phyloP scores from a whole-genome alignment of 23 tunicate genomes.

The Ciona savignyi region DNA sequence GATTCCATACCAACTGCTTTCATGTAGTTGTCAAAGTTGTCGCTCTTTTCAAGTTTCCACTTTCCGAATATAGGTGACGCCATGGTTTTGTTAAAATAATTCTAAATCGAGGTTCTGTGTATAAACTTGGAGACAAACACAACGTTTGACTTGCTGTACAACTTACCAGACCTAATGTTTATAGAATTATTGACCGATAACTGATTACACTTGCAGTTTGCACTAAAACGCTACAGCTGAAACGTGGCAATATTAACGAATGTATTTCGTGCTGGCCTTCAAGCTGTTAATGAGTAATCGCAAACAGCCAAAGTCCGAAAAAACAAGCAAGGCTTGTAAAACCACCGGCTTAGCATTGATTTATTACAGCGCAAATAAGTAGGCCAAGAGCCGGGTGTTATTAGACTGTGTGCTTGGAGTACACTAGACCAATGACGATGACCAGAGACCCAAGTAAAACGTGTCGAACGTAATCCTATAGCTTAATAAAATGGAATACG shows the following conservation, averaged over 20 bases:
- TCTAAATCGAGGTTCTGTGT: not conserved
- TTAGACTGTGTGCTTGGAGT: too few relatives aligned
- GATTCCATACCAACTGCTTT: constrained; percentile 88
- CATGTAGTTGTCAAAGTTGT: constrained; percentile 95
- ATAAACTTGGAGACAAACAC: not conserved
- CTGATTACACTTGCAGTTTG: not conserved
- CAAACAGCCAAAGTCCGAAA: not conserved
- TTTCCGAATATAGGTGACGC: constrained; percentile 69
- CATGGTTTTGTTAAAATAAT: constrained; percentile 28
- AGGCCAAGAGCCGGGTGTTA: not conserved
- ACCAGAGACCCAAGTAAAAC: too few relatives aligned
- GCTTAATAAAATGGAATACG: too few relatives aligned
- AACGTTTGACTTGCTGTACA: too few relatives aligned
- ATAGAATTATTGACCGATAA: too few relatives aligned
- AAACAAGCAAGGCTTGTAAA: too few relatives aligned
- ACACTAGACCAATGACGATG: too few relatives aligned
- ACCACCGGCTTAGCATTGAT: too few relatives aligned
- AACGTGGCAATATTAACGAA: not conserved
- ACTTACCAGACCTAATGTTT: too few relatives aligned
- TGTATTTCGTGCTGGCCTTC: too few relatives aligned
- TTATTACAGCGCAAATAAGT: not conserved
- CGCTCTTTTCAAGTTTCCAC: constrained; percentile 83
- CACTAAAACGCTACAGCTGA: not conserved
- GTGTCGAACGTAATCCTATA: too few relatives aligned
- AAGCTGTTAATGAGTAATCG: not conserved